Evolutionary conservation across 2,113 vertebrate genomes (phyloP).

Genomic region (Catharus minimus): DNA sequence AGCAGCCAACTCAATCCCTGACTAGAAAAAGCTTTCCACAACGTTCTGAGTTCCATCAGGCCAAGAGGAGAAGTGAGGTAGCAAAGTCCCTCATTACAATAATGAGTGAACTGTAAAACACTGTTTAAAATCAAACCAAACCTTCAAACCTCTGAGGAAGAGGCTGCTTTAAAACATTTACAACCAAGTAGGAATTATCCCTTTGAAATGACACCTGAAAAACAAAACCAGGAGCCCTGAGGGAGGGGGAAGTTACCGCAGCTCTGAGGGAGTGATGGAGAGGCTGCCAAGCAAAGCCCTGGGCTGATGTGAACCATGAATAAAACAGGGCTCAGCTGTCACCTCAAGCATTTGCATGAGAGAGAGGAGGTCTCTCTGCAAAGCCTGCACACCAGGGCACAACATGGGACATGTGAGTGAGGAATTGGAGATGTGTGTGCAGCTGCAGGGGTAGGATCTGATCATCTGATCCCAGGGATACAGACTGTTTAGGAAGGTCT

Average conservation of each 20-base stretch:
- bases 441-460: background rate
- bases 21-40: background rate
- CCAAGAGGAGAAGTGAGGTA: background rate
- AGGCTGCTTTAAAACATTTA: background rate
- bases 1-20: background rate
- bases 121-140: background rate
- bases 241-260: fast-evolving
- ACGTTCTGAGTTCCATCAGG: background rate
- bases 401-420: fast-evolving
- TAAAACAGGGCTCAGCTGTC: background rate
- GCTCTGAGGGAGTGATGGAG: background rate
- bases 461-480: background rate
- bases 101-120: background rate
- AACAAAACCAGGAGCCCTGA: background rate
- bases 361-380: background rate
- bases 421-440: background rate
- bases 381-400: background rate
- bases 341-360: background rate
- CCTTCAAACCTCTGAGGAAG: background rate
- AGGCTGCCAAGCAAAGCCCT: background rate
- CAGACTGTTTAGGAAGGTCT: background rate
- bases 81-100: background rate
- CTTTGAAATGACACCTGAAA: background rate
- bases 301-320: background rate
- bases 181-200: background rate